Percentiles rank a stretch among this genome's conserved stretches.
These are phyloP conservation scores for Pantherophis guttatus DNA, from an alignment of 2,113 vertebrate species.

Conservation along the genomic window DNA sequence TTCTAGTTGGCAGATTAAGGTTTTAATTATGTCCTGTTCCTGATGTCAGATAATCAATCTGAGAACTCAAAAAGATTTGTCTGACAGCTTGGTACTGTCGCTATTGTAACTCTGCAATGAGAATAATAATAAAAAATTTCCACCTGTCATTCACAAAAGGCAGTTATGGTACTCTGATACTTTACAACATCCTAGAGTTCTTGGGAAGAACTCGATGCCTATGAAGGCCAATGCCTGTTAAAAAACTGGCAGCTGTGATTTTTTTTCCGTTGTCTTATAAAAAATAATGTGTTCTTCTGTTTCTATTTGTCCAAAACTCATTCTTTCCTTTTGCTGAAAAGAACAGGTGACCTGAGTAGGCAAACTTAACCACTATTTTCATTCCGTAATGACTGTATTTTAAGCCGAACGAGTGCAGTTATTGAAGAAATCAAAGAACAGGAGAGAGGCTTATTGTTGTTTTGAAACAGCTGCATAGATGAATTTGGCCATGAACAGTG, in stretches of 20 bases:
- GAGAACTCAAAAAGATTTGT: not conserved
- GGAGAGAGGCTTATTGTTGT: not conserved
- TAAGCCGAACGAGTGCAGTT: not conserved
- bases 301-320: not conserved
- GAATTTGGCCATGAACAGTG: not conserved
- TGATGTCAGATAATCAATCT: not conserved
- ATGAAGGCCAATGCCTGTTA: not conserved
- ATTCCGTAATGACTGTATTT: not conserved
- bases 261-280: not conserved
- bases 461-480: not conserved
- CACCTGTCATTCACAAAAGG: not conserved
- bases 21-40: not conserved
- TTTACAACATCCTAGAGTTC: not conserved
- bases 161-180: not conserved
- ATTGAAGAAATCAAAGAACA: not conserved
- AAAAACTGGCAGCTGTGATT: not conserved
- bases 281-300: not conserved
- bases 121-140: not conserved
- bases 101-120: not conserved
- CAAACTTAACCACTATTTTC: not conserved
- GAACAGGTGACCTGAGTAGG: not conserved
- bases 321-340: not conserved
- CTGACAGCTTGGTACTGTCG: not conserved
- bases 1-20: not conserved
- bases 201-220: not conserved